A percentile compares a stretch with the other conserved stretches of the same genome.
Evolutionary conservation across 1,140 invertebrate species (phyloP).

Genomic region (Globodera ellingtonae): DNA sequence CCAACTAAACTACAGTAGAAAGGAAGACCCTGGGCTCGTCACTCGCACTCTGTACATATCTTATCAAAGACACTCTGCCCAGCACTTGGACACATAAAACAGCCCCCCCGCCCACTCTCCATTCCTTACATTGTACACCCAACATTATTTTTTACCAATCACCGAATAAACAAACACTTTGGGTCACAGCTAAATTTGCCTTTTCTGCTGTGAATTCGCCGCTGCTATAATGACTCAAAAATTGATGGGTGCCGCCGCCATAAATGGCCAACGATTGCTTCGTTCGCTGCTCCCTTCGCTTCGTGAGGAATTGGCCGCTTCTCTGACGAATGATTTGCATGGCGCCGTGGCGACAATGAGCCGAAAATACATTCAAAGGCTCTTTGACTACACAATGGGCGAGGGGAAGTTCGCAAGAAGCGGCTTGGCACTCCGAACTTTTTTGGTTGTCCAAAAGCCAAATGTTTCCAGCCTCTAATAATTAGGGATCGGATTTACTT

Average conservation of each 20-base stretch:
- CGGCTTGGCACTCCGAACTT: conserved; percentile 49
- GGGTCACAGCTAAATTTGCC: too few species aligned
- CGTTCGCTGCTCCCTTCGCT: conserved; percentile 6
- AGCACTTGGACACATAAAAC: too few species aligned
- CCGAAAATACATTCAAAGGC: conserved; percentile 8
- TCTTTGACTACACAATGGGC: conserved; percentile 59
- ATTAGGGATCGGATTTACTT: too few species aligned
- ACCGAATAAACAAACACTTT: too few species aligned
- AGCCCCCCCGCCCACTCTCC: too few species aligned
- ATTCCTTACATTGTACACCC: too few species aligned
- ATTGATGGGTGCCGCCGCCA: not conserved
- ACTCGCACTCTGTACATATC: too few species aligned
- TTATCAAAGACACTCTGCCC: too few species aligned
- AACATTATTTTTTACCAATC: too few species aligned
- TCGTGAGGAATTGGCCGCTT: conserved; percentile 20
- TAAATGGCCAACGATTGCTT: conserved; percentile 19
- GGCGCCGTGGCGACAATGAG: not conserved
- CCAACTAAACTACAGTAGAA: too few species aligned
- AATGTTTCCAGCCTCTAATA: too few species aligned
- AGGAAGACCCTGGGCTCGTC: too few species aligned
- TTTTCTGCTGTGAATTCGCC: not conserved
- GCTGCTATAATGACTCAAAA: not conserved
- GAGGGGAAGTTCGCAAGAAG: conserved; percentile 56
- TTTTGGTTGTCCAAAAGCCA: not conserved
- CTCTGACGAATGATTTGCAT: conserved; percentile 31